Percentiles rank a stretch among this genome's conserved stretches.
phyloP scores from a whole-genome alignment of 2,888 invertebrate genomes.

The Trichacis sp. region DNA sequence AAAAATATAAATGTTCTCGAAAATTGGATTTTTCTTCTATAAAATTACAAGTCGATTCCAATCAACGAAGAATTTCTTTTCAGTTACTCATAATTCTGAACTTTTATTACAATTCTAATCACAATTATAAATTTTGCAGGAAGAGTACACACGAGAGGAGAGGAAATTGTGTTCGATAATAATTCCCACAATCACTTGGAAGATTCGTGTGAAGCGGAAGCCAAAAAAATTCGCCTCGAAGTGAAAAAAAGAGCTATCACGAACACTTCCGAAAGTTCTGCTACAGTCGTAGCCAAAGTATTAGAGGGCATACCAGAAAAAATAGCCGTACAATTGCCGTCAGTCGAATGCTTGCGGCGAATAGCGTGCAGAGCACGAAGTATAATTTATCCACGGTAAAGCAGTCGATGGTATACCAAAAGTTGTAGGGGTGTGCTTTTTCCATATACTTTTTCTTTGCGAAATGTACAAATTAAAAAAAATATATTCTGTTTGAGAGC shows the following conservation, averaged over 20 bases:
- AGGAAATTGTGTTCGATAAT: slow-evolving; percentile 17
- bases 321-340: slow-evolving; percentile 11
- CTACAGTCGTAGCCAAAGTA: slow-evolving; percentile 12
- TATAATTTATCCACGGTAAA: slow-evolving; percentile 21
- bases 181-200: slow-evolving; percentile 26
- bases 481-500: too few relatives aligned
- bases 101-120: too few relatives aligned
- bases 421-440: too few relatives aligned
- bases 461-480: too few relatives aligned
- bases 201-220: slow-evolving; percentile 18
- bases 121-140: too few relatives aligned
- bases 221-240: slow-evolving; percentile 15
- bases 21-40: too few relatives aligned
- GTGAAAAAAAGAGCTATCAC: slow-evolving; percentile 19
- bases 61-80: too few relatives aligned
- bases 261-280: slow-evolving; percentile 5
- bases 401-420: too few relatives aligned
- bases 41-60: too few relatives aligned
- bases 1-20: too few relatives aligned
- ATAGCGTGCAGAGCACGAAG: slow-evolving; percentile 16
- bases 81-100: too few relatives aligned
- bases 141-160: slow-evolving; percentile 19
- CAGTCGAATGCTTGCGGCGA: slow-evolving; percentile 10
- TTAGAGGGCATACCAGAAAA: slow-evolving; percentile 7
- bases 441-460: too few relatives aligned